Conservation (phyloP, 1,140 invertebrate species). For the Liolophura sinensis region DNA sequence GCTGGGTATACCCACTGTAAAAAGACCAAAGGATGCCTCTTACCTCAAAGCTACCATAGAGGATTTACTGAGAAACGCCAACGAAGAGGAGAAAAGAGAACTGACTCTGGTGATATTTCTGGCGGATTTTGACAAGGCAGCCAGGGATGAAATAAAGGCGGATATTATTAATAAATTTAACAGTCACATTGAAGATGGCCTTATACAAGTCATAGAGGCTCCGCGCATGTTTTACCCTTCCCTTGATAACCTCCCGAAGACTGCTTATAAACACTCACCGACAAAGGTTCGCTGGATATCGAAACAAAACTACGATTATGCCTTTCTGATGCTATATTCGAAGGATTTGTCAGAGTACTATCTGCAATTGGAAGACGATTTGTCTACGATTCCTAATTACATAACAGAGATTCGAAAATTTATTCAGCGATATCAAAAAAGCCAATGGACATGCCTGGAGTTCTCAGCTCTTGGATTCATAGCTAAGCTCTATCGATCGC, state of each 20-base stretch:
- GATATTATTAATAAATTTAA: constrained; percentile 24
- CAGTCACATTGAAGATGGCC: constrained; percentile 26
- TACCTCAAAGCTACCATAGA: constrained; percentile 36
- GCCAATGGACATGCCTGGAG: constrained; percentile 49
- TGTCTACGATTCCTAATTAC: constrained; percentile 38
- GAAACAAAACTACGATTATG: constrained; percentile 54
- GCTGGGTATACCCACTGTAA: constrained; percentile 44
- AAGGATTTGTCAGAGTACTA: constrained; percentile 45
- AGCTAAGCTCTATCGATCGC: constrained; percentile 51
- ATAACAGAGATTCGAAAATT: constrained; percentile 39
- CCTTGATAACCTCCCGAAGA: constrained; percentile 43
- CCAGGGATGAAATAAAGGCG: constrained; percentile 20
- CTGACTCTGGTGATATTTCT: constrained; percentile 40
- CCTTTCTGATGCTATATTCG: constrained; percentile 45
- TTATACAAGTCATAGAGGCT: constrained; percentile 48
- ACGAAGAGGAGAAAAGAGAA: constrained; percentile 23
- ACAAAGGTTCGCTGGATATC: constrained; percentile 41
- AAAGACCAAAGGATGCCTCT: constrained; percentile 16
- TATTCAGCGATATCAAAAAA: constrained; percentile 26
- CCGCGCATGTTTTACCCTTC: constrained; percentile 41
- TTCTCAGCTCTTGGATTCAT: constrained; percentile 52
- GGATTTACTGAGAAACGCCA: constrained; percentile 30
- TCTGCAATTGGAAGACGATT: constrained; percentile 54
- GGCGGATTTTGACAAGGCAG: constrained; percentile 26
- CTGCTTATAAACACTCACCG: constrained; percentile 53